phyloP scores from a whole-genome alignment of 2,113 vertebrate genomes.

The Aegithalos caudatus region DNA sequence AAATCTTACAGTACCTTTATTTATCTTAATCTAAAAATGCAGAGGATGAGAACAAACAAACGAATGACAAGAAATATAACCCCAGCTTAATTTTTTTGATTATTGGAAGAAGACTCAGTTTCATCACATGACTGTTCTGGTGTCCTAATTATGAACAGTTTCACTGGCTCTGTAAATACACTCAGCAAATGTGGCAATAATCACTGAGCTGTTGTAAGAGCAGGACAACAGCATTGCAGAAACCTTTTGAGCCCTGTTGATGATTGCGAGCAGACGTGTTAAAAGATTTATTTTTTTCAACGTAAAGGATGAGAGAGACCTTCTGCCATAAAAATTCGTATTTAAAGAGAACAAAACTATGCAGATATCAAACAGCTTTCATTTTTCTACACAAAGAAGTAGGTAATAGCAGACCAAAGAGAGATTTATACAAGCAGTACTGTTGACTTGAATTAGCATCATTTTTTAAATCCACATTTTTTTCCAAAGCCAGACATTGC shows the following conservation, averaged over 20 bases:
- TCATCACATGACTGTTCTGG: background rate
- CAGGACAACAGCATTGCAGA: background rate
- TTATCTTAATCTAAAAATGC: background rate
- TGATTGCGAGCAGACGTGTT: background rate
- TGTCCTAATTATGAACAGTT: background rate
- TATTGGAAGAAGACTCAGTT: background rate
- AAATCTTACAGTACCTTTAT: slow-evolving; percentile 6
- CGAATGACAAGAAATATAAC: background rate
- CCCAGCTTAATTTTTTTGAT: background rate
- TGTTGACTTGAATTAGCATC: background rate
- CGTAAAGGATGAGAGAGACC: background rate
- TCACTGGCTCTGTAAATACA: background rate
- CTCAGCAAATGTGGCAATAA: background rate
- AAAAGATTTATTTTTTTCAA: background rate
- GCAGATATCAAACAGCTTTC: background rate
- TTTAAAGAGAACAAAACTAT: background rate
- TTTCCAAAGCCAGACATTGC: slow-evolving; percentile 48
- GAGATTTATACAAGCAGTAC: background rate
- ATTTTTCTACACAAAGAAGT: background rate
- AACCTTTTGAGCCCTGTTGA: background rate
- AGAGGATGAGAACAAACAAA: background rate
- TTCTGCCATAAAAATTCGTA: background rate
- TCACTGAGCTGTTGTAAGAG: background rate
- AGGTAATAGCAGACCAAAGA: background rate
- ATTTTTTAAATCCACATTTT: slow-evolving; percentile 61